Evolutionary conservation across 2,113 vertebrate genomes (phyloP).

Genomic region (Trematomus loennbergii): DNA sequence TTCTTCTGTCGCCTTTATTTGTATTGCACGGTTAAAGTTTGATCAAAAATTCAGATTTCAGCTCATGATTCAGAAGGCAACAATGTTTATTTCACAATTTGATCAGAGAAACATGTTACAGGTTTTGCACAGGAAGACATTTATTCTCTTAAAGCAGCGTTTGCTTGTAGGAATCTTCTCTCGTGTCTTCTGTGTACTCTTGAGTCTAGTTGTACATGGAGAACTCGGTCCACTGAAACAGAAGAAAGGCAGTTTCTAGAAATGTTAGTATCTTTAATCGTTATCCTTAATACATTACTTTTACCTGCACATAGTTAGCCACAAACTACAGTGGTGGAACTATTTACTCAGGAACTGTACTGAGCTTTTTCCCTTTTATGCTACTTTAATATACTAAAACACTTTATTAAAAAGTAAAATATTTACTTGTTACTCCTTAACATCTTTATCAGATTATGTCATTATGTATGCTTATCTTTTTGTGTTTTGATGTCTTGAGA

Average conservation of each 20-base stretch:
- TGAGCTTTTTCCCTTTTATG: neutral
- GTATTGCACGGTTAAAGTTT: neutral
- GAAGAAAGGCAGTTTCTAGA: constrained; percentile 1
- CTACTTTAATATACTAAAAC: too few species aligned
- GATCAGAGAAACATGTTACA: constrained; percentile 1
- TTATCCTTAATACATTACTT: neutral
- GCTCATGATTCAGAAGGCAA: neutral
- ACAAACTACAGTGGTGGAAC: too few species aligned
- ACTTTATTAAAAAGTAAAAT: neutral
- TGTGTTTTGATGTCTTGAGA: neutral
- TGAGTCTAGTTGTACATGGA: constrained; percentile 39
- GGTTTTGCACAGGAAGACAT: neutral
- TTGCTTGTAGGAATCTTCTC: constrained; percentile 11
- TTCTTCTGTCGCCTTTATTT: constrained; percentile 2
- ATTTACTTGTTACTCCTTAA: neutral
- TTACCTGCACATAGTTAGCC: neutral
- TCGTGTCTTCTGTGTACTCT: neutral
- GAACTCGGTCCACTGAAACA: constrained; percentile 39
- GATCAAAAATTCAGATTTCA: neutral
- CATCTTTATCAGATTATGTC: neutral
- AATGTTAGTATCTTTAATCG: neutral
- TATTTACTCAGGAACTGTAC: neutral
- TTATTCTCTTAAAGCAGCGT: neutral
- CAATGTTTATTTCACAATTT: constrained; percentile 12
- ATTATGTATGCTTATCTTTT: neutral